Evolutionary conservation across 1,140 invertebrate genomes (phyloP).

Genomic region (Heliconius eleuchia): DNA sequence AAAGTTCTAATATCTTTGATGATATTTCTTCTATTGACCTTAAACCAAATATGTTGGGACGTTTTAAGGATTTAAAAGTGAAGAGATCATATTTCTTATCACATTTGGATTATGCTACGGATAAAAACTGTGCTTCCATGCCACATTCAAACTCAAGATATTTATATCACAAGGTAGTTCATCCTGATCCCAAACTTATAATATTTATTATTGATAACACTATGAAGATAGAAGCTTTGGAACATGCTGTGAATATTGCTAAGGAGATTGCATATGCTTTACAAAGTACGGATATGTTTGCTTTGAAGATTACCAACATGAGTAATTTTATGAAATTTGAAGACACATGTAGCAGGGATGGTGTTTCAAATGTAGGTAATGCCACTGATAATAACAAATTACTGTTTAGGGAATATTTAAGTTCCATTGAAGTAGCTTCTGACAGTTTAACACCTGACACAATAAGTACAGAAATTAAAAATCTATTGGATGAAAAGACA

Average conservation of each 20-base stretch:
- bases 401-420: constrained; percentile 64
- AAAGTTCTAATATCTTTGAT: constrained; percentile 63
- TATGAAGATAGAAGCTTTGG: constrained; percentile 62
- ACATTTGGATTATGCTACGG: constrained; percentile 75
- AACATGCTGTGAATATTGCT: constrained; percentile 63
- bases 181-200: constrained; percentile 71
- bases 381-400: constrained; percentile 74
- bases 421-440: constrained; percentile 54
- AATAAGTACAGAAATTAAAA: constrained; percentile 64
- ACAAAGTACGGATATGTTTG: constrained; percentile 64
- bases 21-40: constrained; percentile 51
- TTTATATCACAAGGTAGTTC: constrained; percentile 74
- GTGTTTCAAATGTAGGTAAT: constrained; percentile 67
- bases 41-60: constrained; percentile 63
- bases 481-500: constrained; percentile 51
- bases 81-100: constrained; percentile 77
- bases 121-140: constrained; percentile 70
- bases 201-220: constrained; percentile 74
- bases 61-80: constrained; percentile 76
- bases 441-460: constrained; percentile 50
- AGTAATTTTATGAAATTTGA: constrained; percentile 74
- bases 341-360: constrained; percentile 65
- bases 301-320: constrained; percentile 70
- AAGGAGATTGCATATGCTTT: constrained; percentile 69
- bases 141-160: constrained; percentile 71